Percentiles rank a stretch among this genome's conserved stretches.
Evolutionary conservation across 1,140 invertebrate genomes (phyloP).

Genomic region (Leptinotarsa defecta): DNA sequence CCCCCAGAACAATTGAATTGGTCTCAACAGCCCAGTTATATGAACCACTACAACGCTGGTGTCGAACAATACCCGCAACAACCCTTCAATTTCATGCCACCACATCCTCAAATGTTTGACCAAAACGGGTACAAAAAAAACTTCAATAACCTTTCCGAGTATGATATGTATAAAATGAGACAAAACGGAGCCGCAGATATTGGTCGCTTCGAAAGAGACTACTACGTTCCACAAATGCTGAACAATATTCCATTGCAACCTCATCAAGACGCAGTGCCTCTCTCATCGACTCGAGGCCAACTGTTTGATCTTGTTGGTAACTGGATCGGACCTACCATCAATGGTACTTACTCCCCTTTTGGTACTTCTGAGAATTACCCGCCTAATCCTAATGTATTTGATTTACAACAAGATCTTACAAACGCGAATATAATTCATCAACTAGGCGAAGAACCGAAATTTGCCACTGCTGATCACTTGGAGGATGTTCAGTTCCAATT

Average conservation of each 20-base stretch:
- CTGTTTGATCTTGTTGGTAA: constrained; percentile 77
- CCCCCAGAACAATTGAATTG: constrained; percentile 43
- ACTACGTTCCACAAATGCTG: constrained; percentile 19
- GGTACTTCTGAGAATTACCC: constrained; percentile 59
- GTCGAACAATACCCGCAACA: constrained; percentile 41
- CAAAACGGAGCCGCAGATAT: constrained; percentile 33
- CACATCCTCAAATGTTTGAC: constrained; percentile 38
- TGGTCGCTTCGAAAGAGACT: constrained; percentile 34
- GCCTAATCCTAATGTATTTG: constrained; percentile 41
- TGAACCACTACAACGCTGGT: constrained; percentile 45
- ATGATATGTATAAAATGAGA: constrained; percentile 35
- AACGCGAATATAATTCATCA: constrained; percentile 32
- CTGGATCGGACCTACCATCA: constrained; percentile 79
- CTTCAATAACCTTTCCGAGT: constrained; percentile 22
- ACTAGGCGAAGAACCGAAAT: constrained; percentile 33
- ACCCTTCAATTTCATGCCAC: constrained; percentile 44
- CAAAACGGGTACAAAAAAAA: constrained; percentile 33
- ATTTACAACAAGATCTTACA: constrained; percentile 40
- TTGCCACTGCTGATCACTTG: constrained; percentile 27
- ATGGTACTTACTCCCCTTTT: constrained; percentile 81
- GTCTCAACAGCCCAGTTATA: constrained; percentile 49
- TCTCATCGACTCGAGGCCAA: constrained; percentile 52
- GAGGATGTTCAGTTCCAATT: constrained; percentile 45
- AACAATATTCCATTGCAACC: constrained; percentile 29
- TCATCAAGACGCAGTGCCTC: constrained; percentile 28